phyloP scores from a whole-genome alignment of 1,140 invertebrate species.

The Scaptomyza montana region DNA sequence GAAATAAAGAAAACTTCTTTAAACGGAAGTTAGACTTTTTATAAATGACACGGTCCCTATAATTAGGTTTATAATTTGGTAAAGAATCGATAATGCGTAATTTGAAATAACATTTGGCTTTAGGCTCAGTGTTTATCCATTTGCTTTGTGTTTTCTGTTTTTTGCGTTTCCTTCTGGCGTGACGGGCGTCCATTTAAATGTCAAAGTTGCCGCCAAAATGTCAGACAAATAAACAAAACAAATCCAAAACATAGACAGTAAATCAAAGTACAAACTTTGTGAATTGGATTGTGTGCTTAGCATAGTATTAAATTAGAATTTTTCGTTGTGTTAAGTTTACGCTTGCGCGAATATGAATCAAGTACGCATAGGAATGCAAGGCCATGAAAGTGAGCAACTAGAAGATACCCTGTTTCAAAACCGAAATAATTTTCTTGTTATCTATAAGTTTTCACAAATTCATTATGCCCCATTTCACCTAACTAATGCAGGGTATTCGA shows the following conservation, averaged over 20 bases:
- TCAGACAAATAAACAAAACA: conserved; percentile 31
- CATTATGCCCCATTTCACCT: no score
- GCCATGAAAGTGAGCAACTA: not conserved
- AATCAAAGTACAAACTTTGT: conserved; percentile 30
- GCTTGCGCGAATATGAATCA: conserved; percentile 45
- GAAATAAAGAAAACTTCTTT: no score
- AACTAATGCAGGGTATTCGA: not conserved
- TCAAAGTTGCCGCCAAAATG: conserved; percentile 52
- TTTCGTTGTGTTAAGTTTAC: conserved; percentile 29
- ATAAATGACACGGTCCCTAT: conserved; percentile 31
- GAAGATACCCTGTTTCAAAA: not conserved
- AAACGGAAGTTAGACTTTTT: not conserved
- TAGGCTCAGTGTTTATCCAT: not conserved
- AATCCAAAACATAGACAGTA: conserved; percentile 12
- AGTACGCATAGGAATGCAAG: conserved; percentile 10
- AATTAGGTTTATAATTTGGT: not conserved
- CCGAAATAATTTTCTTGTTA: no score
- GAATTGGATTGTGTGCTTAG: conserved; percentile 31
- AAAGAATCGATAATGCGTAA: conserved; percentile 32
- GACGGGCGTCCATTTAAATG: conserved; percentile 38
- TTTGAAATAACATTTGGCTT: conserved; percentile 22
- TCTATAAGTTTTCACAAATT: not conserved
- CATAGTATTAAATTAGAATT: conserved; percentile 44
- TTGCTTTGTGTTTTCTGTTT: conserved; percentile 15
- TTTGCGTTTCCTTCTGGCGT: conserved; percentile 21